These are phyloP conservation scores for Sebastes trivittatus DNA, from an alignment of 2,797 vertebrate genomes.

Conservation along the genomic window DNA sequence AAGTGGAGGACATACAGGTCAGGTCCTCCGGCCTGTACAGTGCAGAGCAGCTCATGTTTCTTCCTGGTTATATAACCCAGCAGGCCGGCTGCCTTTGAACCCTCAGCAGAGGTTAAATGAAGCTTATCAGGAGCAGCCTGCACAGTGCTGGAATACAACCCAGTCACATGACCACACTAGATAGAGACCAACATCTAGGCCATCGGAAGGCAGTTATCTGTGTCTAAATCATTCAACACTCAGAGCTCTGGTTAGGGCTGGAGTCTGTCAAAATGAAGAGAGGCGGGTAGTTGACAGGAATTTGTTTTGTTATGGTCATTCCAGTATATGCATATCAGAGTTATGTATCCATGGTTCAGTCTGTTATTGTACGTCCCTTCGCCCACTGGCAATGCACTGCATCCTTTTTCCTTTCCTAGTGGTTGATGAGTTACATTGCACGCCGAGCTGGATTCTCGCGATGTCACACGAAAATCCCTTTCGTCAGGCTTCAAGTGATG, in stretches of 20 bases:
- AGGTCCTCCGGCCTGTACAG: conserved; percentile 9
- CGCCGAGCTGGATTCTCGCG: no score
- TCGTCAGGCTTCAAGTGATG: no score
- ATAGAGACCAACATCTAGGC: conserved; percentile 46
- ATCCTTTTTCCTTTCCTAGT: neutral
- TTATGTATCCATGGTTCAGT: neutral
- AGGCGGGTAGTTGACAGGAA: neutral
- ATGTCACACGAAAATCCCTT: no score
- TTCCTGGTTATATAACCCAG: conserved; percentile 59
- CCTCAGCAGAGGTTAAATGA: conserved; percentile 63
- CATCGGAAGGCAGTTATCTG: conserved; percentile 37
- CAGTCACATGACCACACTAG: conserved; percentile 43
- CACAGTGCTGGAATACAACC: conserved; percentile 31
- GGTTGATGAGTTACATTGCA: neutral
- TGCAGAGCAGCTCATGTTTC: conserved; percentile 37
- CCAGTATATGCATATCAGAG: neutral
- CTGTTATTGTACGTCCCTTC: neutral
- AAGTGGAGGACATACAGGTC: conserved; percentile 13
- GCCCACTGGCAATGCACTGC: neutral
- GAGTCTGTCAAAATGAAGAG: neutral
- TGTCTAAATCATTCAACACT: conserved; percentile 42
- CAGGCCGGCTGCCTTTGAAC: conserved; percentile 48
- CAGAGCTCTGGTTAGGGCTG: neutral
- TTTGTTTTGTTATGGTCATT: neutral
- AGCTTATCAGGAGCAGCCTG: conserved; percentile 52